Evolutionary conservation across 2,888 invertebrate genomes (phyloP).

Genomic region (Tetragonisca angustula): DNA sequence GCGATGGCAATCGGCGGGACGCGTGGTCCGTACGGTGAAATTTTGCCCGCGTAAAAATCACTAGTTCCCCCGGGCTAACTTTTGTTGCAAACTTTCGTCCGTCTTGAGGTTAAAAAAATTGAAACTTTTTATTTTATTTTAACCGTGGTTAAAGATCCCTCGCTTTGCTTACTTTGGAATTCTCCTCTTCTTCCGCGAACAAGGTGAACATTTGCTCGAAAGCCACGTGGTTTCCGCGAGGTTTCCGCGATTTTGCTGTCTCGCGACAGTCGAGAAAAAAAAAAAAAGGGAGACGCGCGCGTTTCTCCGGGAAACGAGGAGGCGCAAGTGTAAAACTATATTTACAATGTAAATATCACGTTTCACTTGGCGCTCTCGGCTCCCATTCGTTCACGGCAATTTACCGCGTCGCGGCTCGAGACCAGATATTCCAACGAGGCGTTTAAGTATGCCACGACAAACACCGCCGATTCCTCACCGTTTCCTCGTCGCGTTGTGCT

Average conservation of each 20-base stretch:
- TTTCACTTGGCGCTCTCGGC: slow-evolving; percentile 39
- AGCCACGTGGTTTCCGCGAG: neutral
- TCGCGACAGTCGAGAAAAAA: neutral
- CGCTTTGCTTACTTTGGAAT: neutral
- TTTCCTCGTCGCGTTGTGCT: slow-evolving; percentile 49
- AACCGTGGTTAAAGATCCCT: too few species aligned
- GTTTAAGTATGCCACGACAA: slow-evolving; percentile 57
- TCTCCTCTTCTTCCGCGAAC: neutral
- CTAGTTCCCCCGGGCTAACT: too few species aligned
- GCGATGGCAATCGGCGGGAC: neutral
- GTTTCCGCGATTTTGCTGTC: slow-evolving; percentile 9
- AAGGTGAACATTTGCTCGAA: neutral
- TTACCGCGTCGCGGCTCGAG: slow-evolving; percentile 45
- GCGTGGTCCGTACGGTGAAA: neutral
- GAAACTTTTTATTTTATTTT: too few species aligned
- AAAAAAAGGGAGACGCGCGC: neutral
- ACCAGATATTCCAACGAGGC: slow-evolving; percentile 50
- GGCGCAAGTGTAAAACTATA: slow-evolving; percentile 31
- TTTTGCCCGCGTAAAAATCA: too few species aligned
- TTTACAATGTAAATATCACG: slow-evolving; percentile 64
- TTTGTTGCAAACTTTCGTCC: too few species aligned
- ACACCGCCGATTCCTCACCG: slow-evolving; percentile 35
- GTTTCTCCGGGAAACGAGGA: slow-evolving; percentile 4
- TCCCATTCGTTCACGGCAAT: slow-evolving; percentile 57
- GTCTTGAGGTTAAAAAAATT: too few species aligned